phyloP scores from a whole-genome alignment of 2,797 vertebrate species.

The Acipenser oxyrinchus region DNA sequence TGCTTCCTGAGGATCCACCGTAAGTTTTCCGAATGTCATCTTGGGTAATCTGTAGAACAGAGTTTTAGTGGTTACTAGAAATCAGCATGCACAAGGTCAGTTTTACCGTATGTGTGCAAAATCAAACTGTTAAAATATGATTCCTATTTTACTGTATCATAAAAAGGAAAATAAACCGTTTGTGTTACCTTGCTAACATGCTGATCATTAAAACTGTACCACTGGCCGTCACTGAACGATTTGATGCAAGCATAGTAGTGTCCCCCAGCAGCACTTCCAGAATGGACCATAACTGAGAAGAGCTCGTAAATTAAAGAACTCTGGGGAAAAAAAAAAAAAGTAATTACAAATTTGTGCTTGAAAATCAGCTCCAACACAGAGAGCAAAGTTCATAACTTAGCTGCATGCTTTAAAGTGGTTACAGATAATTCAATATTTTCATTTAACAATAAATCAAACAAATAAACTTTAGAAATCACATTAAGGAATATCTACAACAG shows the following conservation, averaged over 20 bases:
- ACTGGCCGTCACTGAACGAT: slow-evolving; percentile 92
- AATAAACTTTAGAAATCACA: too few relatives aligned
- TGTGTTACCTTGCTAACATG: slow-evolving; percentile 91
- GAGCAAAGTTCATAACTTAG: too few relatives aligned
- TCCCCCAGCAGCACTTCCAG: slow-evolving; percentile 93
- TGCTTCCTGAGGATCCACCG: slow-evolving; percentile 90
- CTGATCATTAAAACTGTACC: slow-evolving; percentile 99
- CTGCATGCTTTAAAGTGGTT: too few relatives aligned
- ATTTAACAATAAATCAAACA: too few relatives aligned
- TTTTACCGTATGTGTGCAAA: too few relatives aligned
- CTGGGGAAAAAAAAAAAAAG: slow-evolving; percentile 44
- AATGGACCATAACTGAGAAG: slow-evolving; percentile 98
- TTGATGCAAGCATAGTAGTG: slow-evolving; percentile 99
- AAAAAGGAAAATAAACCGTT: slow-evolving; percentile 3
- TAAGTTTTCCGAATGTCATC: slow-evolving; percentile 98
- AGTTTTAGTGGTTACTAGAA: not conserved
- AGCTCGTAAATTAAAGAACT: slow-evolving; percentile 87
- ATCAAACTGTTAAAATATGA: not conserved
- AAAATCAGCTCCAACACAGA: too few relatives aligned
- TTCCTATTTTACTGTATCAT: slow-evolving; percentile 1
- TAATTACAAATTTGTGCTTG: too few relatives aligned
- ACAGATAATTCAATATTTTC: too few relatives aligned
- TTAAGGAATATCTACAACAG: too few relatives aligned
- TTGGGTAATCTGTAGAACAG: slow-evolving; percentile 77
- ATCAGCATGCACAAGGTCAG: too few relatives aligned